phyloP scores from a whole-genome alignment of 2,888 invertebrate genomes.

The Bembecia ichneumoniformis region DNA sequence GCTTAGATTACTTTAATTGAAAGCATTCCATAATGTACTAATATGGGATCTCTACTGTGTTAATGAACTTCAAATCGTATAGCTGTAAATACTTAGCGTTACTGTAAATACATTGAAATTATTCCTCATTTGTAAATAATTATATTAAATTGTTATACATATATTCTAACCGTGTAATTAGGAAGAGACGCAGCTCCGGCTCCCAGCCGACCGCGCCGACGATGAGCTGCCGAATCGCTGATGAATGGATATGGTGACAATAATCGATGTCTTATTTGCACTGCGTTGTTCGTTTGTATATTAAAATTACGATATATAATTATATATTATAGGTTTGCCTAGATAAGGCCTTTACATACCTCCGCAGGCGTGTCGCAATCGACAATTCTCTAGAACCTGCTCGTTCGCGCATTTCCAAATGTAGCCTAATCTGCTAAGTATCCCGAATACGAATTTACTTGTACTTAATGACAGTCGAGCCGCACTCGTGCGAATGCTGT shows the following conservation, averaged over 20 bases:
- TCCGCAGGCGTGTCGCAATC: no score
- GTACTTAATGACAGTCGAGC: no score
- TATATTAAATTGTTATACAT: background rate
- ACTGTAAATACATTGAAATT: conserved; percentile 15
- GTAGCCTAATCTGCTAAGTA: no score
- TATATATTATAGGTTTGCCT: no score
- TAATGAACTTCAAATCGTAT: conserved; percentile 57
- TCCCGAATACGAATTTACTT: no score
- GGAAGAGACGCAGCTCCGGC: no score
- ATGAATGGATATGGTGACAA: conserved; percentile 52
- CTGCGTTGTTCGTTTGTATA: no score
- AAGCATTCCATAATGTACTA: conserved; percentile 67
- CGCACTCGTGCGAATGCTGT: no score
- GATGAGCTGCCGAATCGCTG: conserved; percentile 7
- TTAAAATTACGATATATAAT: no score
- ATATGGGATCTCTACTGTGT: conserved; percentile 69
- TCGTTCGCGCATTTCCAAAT: conserved; percentile 4
- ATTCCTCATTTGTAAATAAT: background rate
- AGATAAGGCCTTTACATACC: no score
- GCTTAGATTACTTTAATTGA: conserved; percentile 55
- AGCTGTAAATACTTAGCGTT: conserved; percentile 39
- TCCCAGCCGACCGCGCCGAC: no score
- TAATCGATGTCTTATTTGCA: conserved; percentile 21
- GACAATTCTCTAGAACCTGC: no score
- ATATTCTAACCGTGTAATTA: background rate